Evolutionary conservation across 2,888 invertebrate species (phyloP).

Genomic region (Synanthedon myopaeformis): DNA sequence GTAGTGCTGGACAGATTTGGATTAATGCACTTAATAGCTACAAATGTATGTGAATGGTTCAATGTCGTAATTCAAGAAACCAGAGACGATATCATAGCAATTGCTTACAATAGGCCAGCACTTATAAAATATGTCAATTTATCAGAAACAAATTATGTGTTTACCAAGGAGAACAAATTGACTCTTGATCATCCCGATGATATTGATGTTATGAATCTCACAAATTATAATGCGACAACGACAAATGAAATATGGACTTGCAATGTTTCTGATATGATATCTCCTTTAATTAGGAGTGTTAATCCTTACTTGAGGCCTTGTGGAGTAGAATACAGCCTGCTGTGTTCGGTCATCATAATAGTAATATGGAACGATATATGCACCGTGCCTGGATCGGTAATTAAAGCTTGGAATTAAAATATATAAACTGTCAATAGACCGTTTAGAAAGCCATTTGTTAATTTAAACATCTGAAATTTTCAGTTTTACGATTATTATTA

Average conservation of each 20-base stretch:
- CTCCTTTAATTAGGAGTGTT: conserved; percentile 72
- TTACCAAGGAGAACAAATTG: conserved; percentile 25
- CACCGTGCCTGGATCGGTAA: conserved; percentile 63
- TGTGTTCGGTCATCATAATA: conserved; percentile 82
- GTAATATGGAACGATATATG: conserved; percentile 84
- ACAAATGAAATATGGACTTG: conserved; percentile 41
- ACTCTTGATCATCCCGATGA: not conserved
- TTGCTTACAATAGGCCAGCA: conserved; percentile 43
- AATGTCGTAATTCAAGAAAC: conserved; percentile 89
- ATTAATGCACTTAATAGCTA: conserved; percentile 93
- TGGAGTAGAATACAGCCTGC: conserved; percentile 84
- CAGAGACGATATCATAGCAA: conserved; percentile 80
- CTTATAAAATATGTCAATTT: conserved; percentile 46
- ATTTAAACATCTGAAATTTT: too few relatives aligned
- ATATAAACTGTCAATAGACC: too few relatives aligned
- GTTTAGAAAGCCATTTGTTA: too few relatives aligned
- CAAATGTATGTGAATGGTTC: conserved; percentile 94
- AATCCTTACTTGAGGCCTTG: conserved; percentile 85
- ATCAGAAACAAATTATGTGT: conserved; percentile 28
- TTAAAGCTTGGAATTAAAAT: too few relatives aligned
- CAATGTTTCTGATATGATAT: conserved; percentile 67
- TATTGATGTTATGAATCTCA: not conserved
- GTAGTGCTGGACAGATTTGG: conserved; percentile 79
- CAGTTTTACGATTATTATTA: too few relatives aligned
- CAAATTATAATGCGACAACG: conserved; percentile 10